These are phyloP conservation scores for Brachionus asplanchnoidis DNA, from an alignment of 1,140 invertebrate species.

Conservation along the genomic window DNA sequence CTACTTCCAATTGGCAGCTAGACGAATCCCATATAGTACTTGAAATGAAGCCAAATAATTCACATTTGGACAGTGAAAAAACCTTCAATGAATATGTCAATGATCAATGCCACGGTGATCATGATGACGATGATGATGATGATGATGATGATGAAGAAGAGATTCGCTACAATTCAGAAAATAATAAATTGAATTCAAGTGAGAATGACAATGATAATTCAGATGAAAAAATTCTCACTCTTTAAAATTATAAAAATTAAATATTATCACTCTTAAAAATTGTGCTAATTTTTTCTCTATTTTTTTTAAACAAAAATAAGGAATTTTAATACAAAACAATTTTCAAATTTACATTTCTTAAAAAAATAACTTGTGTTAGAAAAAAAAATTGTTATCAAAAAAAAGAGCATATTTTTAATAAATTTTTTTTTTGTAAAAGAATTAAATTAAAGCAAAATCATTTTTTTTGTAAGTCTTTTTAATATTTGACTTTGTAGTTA, in stretches of 20 bases:
- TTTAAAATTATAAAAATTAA: neutral
- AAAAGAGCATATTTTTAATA: neutral
- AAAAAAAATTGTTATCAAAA: neutral
- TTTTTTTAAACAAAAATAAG: too few relatives aligned
- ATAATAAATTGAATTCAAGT: conserved; percentile 12
- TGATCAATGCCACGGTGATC: neutral
- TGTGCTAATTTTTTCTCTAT: neutral
- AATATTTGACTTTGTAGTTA: neutral
- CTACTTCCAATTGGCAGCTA: neutral
- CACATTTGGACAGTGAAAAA: neutral
- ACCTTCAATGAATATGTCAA: conserved; percentile 7
- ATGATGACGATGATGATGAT: neutral
- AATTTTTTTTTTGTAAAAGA: neutral
- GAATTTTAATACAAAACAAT: too few relatives aligned
- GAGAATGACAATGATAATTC: conserved; percentile 34
- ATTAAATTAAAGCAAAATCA: neutral
- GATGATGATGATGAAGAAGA: conserved; percentile 37
- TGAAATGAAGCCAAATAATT: neutral
- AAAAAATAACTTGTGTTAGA: neutral
- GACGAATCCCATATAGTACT: neutral
- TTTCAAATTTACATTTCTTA: neutral
- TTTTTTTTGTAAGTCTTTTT: neutral
- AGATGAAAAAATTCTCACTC: conserved; percentile 25
- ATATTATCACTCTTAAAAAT: neutral
- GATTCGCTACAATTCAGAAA: neutral